Evolutionary conservation across 1,140 invertebrate species (phyloP), one percentile per base, ranked within the genome.

Genomic region (Drosophila paulistorum): DNA sequence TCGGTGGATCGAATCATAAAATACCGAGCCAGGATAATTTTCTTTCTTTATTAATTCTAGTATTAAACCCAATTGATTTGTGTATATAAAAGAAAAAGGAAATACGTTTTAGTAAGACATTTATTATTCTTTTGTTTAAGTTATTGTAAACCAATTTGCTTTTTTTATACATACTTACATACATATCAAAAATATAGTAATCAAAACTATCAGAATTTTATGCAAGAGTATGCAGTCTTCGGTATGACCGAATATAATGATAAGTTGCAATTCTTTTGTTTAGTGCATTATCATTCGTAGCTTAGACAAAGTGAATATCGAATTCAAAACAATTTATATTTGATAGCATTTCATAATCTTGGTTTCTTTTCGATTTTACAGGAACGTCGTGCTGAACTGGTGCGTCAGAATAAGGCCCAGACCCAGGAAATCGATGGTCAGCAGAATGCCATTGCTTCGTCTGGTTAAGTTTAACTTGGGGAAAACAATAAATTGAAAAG

Each of bases 361-460:
- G 13, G 1, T 0, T 33, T 33, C 59, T 7, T 26, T 7, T 17
- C 17, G 7, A 23, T 7, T 17, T 94, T 94, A 45, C 93, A 98
- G 96, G 96, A 97, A 93, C 95, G 95, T 86, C 96, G 96, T 86
- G 96, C 96, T 54, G 96, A 97, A 91, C 93, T 96, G 76, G 96
- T 97, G 68, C 95, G 97, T 81, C 96, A 97, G 93, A 98, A 97
- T 91, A 97, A 97, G 93, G 94, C 94, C 41, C 90, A 91, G 68
- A 65, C 84, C 55, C 78, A 81, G 77, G 71, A 82, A 55, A 60
- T 81, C 60, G 90, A 92, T 35, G 81, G 82, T 4, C 77, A 80
- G 68, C 78, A 82, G 72, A 89, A 69, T 67, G 71, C 77, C 39
- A 92, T 91, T 72, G 91, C 89, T 51, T 91, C 85, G 35, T 92